Evolutionary conservation across 2,888 invertebrate genomes (phyloP), one percentile per base, ranked within the genome.

Genomic region (Cephus spinipes): DNA sequence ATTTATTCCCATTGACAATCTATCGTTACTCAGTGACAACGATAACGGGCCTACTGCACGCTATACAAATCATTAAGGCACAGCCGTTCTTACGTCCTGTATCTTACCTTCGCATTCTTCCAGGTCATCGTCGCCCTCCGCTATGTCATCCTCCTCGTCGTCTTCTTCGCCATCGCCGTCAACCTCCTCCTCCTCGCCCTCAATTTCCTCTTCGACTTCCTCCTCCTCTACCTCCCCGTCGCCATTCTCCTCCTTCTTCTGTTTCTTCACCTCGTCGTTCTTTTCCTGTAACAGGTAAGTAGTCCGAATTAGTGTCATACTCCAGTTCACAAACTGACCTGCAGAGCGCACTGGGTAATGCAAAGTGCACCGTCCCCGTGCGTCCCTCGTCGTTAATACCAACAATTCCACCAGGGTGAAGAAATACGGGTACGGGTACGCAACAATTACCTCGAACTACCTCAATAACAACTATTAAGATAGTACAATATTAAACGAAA

Each of bases 181-280:
- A 32, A 92, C 94, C 79, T 93, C 94, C 77, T 93, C 93, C 79
- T 94, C 94, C 79, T 94, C 94, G 81, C 94, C 94, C 79, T 95
- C 95, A 79, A 95, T 95, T 75, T 95, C 95, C 85, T 95, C 94
- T 80, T 94, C 94, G 81, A 93, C 92, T 30, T 92, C 93, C 73
- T 93, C 93, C 34, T 93, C 94, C 12, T 93, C 93, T 82, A 93
- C 93, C 80, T 94, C 94, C 35, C 94, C 95, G 78, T 94, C 95
- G 55, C 95, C 96, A 88, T 96, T 96, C 90, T 96, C 96, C 89
- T 96, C 96, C 92, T 95, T 96, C 93, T 95, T 95, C 92, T 95
- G 94, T 92, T 96, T 96, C 93, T 96, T 96, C 84, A 94, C 94
- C 81, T 96, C 96, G 79, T 95, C 95, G 84, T 93, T 93, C 92